Evolutionary conservation across 2,888 invertebrate species (phyloP), one percentile per base, ranked within the genome.

Genomic region (Diarsia brunnea): DNA sequence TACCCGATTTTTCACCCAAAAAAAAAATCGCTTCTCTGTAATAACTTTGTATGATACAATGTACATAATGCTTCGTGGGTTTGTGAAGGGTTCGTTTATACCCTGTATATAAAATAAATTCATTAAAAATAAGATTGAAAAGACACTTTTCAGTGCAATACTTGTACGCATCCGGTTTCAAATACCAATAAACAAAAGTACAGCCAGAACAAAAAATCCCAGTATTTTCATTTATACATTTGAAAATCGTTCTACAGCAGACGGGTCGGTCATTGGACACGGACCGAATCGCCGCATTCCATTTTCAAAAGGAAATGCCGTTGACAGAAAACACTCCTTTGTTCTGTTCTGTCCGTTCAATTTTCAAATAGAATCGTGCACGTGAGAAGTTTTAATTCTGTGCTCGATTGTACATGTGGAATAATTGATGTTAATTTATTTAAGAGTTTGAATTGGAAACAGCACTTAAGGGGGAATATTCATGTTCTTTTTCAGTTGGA

Each of bases 251-350:
- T 90, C 89, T 83, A 90, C 83, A 81, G 87, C 90, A 91, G 91
- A 90, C 91, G 88, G 88, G 87, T 87, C 87, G 87, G 88, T 81
- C 88, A 84, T 88, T 88, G 87, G 91, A 90, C 90, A 91, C 89
- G 88, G 88, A 88, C 89, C 85, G 89, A 89, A 92, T 92, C 91
- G 91, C 91, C 91, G 90, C 92, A 92, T 94, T 94, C 94, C 92
- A 95, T 94, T 95, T 94, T 89, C 91, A 92, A 93, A 93, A 92
- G 93, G 94, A 94, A 94, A 92, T 93, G 92, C 92, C 93, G 93
- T 92, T 95, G 95, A 94, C 95, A 95, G 93, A 93, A 92, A 93
- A 92, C 92, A 92, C 91, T 93, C 92, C 94, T 95, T 95, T 94
- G 94, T 95, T 93, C 93, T 92, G 84, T 88, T 93, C 93, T 92